Evolutionary conservation across 2,797 vertebrate genomes (phyloP), one percentile per base, ranked within the genome.

Genomic region (Thaleichthys pacificus): DNA sequence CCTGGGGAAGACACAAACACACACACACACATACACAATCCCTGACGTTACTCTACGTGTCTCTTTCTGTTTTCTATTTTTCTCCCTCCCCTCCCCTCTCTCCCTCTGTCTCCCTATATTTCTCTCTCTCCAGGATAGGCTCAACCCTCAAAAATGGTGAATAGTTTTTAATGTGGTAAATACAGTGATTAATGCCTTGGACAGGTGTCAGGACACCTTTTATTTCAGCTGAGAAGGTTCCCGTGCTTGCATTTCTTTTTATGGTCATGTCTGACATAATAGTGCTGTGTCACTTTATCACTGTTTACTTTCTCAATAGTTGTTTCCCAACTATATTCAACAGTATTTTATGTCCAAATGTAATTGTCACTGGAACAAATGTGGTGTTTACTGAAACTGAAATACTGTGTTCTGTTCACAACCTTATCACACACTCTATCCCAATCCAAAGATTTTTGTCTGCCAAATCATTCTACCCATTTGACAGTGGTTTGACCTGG

Each of bases 1-100:
- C 71, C 65, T 8, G 9, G 63, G 79, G 80, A 90, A 74, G 73
- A 76, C 71, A 64, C 72, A 73, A 76, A 32, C 62, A 32, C 47
- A 67, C 64, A 76, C 61, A 4, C 66, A 78, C 79, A 28, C 17
- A n/a, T 32, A 64, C 62, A 38, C n/a, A 21, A 14, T 47, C 42
- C 42, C 12, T 47, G 42, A 47, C 14, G 1, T 47, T 14, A 47
- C 11, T 47, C 12, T 47, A 12, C 11, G 42, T 47, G 11, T 47
- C 42, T 47, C 3, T 47, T 12, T 28, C 26, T 30, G 28, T 30
- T 47, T 47, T 47, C 42, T 47, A 8, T 47, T 1, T 47, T 47
- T 47, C 42, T 47, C 42, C 3, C 35, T 38, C 35, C 42, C 3
- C 35, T 38, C 35, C 35, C 8, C 42, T 12, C 42, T 47, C 42